A percentile compares a stretch with the other conserved stretches of the same genome.
Evolutionary conservation across 2,797 vertebrate genomes (phyloP).

Genomic region (Gambusia yucatana): DNA sequence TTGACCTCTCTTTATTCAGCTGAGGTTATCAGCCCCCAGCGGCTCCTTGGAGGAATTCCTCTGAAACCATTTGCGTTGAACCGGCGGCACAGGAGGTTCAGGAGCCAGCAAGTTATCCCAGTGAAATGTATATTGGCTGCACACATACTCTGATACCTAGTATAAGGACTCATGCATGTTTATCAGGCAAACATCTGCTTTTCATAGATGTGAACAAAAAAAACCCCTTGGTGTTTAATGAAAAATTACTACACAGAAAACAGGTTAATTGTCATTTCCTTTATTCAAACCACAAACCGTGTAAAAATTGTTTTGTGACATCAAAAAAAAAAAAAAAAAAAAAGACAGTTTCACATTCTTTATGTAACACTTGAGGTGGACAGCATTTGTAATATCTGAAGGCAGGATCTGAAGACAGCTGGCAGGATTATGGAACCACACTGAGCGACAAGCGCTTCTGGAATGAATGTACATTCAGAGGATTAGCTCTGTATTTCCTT

Average conservation of each 20-base stretch:
- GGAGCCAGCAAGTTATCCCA: constrained; percentile 16
- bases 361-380: constrained; percentile 49
- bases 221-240: neutral
- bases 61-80: constrained; percentile 46
- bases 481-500: constrained; percentile 12
- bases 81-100: constrained; percentile 22
- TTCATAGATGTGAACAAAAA: neutral
- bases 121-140: constrained; percentile 32
- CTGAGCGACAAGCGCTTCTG: constrained; percentile 29
- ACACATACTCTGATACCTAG: neutral
- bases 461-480: constrained; percentile 42
- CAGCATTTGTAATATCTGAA: constrained; percentile 39
- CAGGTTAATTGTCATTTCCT: constrained; percentile 48
- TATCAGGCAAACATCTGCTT: neutral
- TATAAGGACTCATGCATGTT: neutral
- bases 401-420: constrained; percentile 41
- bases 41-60: constrained; percentile 61
- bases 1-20: constrained; percentile 69
- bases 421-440: constrained; percentile 34
- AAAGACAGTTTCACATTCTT: constrained; percentile 55
- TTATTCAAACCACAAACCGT: constrained; percentile 63
- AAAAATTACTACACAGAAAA: neutral
- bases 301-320: constrained; percentile 56
- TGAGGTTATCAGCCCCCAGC: constrained; percentile 68
- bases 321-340: constrained; percentile 38